Percentiles rank a stretch among this genome's conserved stretches.
These are phyloP conservation scores for Eurystomus glaucurus DNA, from an alignment of 2,797 vertebrate genomes.

Conservation along the genomic window DNA sequence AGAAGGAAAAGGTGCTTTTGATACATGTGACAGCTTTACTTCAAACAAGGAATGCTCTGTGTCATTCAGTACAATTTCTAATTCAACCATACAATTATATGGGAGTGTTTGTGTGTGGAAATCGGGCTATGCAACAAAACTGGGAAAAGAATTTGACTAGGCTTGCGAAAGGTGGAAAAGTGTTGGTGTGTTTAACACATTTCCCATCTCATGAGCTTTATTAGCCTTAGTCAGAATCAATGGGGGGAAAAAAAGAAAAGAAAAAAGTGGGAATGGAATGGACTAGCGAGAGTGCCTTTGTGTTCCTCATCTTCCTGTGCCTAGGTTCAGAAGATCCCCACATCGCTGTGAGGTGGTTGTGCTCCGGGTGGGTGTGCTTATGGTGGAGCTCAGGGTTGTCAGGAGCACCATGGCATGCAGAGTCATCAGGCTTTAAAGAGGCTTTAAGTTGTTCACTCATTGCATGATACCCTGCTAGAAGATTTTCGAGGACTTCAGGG, in stretches of 20 bases:
- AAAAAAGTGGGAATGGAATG: not conserved
- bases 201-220: not conserved
- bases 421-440: not conserved
- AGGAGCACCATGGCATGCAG: rapidly evolving
- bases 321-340: not conserved
- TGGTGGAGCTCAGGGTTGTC: not conserved
- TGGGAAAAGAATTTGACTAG: not conserved
- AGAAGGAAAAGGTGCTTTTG: not conserved
- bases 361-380: not conserved
- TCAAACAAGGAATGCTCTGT: not conserved
- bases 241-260: not conserved
- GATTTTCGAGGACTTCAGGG: not conserved
- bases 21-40: not conserved
- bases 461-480: not conserved
- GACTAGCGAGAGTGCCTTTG: rapidly evolving
- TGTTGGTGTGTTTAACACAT: not conserved
- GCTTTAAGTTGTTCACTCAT: not conserved
- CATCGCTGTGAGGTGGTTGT: rapidly evolving
- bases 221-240: not conserved
- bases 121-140: not conserved
- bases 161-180: not conserved
- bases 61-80: not conserved
- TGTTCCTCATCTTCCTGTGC: not conserved
- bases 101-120: not conserved
- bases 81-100: not conserved